Conservation (phyloP, 2,797 vertebrate genomes). For the Brachyrhaphis roseni region DNA sequence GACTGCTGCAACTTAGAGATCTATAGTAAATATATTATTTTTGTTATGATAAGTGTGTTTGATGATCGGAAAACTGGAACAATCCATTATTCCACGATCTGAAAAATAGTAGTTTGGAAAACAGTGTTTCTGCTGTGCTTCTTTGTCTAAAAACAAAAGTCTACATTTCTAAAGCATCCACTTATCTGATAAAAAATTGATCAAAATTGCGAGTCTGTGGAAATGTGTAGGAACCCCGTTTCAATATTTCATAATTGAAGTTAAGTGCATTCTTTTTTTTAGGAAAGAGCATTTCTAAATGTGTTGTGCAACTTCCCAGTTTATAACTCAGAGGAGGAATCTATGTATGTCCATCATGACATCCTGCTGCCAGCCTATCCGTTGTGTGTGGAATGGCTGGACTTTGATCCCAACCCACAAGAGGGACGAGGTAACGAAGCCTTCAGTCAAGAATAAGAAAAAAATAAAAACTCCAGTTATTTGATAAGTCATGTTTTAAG, state of each 20-base stretch:
- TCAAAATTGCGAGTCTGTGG: not conserved
- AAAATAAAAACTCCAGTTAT: not conserved
- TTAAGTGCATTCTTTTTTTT: not conserved
- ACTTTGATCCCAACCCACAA: constrained; percentile 94
- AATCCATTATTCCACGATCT: not conserved
- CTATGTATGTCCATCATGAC: constrained; percentile 95
- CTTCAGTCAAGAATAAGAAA: not conserved
- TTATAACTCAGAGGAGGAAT: constrained; percentile 93
- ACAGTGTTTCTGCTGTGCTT: not conserved
- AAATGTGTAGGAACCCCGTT: not conserved
- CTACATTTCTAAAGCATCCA: not conserved
- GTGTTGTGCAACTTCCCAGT: constrained; percentile 77
- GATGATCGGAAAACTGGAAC: not conserved
- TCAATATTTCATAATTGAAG: not conserved
- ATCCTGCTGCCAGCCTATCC: constrained; percentile 95
- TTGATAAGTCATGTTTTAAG: not conserved
- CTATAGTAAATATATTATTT: constrained; percentile 74
- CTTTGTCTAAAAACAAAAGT: not conserved
- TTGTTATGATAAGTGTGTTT: not conserved
- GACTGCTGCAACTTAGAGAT: constrained; percentile 95
- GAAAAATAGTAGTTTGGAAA: not conserved
- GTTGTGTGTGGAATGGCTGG: constrained; percentile 92
- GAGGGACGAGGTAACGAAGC: constrained; percentile 81
- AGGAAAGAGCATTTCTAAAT: not conserved
- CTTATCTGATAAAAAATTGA: not conserved